Base-by-base conservation (phyloP, 2,113 vertebrate genomes). In the Patagioenas fasciata region DNA sequence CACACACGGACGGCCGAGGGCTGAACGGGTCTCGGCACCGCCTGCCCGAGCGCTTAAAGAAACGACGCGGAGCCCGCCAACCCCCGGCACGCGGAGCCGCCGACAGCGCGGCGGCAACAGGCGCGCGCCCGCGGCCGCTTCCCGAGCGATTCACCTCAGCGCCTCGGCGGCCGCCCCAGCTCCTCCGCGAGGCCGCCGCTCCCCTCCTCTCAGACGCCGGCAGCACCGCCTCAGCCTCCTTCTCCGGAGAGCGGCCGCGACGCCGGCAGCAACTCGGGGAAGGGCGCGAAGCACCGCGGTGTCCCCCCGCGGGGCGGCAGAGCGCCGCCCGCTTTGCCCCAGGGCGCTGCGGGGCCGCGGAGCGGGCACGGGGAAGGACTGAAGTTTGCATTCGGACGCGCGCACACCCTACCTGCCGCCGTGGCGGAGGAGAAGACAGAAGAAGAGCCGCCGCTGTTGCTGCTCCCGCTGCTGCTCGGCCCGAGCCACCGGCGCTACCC, bases 401-500 rank as follows among this genome's bases (percentile, higher is more conserved):
- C 73, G 57, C 57, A 18, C 78, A 82, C 57, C 95, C 69, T 96
- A 96, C 95, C 95, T 96, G 89, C 86, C 18, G 34, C 83, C 56
- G 56, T 1, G 38, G 84, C 36, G 32, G 65, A 44, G 24, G 15
- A 77, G 11, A 34, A 57, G 6, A 38, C 13, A 5, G 51, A 38
- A n/a, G 65, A 54, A 13, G 61, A 54, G 57, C 47, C 13, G 58
- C 65, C 11, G 66, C 73, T 16, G 15, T 44, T 44, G 38, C 42
- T 15, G 66, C 62, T 58, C 19, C 74, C 13, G 51, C 92, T 47
- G 60, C 67, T 71, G 31, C 42, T 8, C 75, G 54, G 71, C 66
- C 92, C 92, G 62, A 91, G 58, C 88, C 95, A 62, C 85, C 82
- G 34, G 61, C 81, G 95, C 92, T 89, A 71, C 83, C 72, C 82